Percentiles rank a stretch among this genome's conserved stretches.
These are phyloP conservation scores for Ruditapes philippinarum DNA, from an alignment of 1,140 invertebrate genomes.

Conservation along the genomic window DNA sequence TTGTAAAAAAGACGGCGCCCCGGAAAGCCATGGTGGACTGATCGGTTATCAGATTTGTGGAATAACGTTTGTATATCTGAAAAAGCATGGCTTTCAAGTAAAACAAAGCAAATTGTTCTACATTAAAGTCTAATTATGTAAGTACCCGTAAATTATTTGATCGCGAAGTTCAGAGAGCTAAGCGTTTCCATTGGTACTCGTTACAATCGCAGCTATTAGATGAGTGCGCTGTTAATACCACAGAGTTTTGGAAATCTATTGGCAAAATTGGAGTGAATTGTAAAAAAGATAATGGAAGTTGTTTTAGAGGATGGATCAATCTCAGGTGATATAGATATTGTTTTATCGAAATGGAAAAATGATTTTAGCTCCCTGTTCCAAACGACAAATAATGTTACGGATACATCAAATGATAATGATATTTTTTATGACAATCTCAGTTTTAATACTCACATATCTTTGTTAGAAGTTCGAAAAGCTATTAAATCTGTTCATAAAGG, in stretches of 20 bases:
- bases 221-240: conserved; percentile 15
- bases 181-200: conserved; percentile 31
- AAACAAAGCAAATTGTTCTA: background rate
- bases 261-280: conserved; percentile 8
- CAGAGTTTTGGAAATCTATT: conserved; percentile 25
- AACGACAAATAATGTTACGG: background rate
- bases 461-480: conserved; percentile 11
- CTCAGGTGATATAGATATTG: background rate
- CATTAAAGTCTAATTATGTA: conserved; percentile 7
- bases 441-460: conserved; percentile 14
- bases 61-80: conserved; percentile 45
- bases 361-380: conserved; percentile 37
- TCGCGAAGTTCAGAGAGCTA: conserved; percentile 37
- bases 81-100: conserved; percentile 16
- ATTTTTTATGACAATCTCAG: background rate
- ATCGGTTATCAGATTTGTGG: conserved; percentile 14
- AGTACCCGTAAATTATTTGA: conserved; percentile 42
- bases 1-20: conserved; percentile 33
- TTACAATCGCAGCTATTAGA: conserved; percentile 45
- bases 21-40: conserved; percentile 57
- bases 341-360: background rate
- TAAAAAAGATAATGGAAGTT: conserved; percentile 23
- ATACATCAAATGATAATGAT: background rate
- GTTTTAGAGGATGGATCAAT: conserved; percentile 10
- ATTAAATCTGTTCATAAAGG: conserved; percentile 20